These are phyloP conservation scores for Monodelphis domestica DNA, from an alignment of 2,797 vertebrate genomes.

Conservation along the genomic window DNA sequence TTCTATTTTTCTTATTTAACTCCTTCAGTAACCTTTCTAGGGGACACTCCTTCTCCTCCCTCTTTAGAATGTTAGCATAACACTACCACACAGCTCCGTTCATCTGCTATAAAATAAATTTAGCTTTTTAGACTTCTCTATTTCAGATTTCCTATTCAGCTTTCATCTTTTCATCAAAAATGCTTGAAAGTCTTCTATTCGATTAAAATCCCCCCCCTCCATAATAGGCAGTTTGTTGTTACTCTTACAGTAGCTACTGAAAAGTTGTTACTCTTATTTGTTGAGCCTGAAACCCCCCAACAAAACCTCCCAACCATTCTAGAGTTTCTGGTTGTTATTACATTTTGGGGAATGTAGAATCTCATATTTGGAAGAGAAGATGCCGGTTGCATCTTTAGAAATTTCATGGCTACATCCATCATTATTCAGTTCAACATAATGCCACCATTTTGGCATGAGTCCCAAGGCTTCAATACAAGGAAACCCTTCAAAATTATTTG, in stretches of 20 bases:
- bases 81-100: background rate
- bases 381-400: background rate
- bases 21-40: background rate
- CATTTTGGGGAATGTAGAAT: background rate
- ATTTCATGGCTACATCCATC: background rate
- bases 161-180: background rate
- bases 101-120: background rate
- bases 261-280: background rate
- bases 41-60: background rate
- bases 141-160: background rate
- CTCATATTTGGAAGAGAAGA: background rate
- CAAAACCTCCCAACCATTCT: background rate
- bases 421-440: slow-evolving; percentile 28
- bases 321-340: background rate
- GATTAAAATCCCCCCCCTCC: background rate
- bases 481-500: background rate
- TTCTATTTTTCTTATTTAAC: background rate
- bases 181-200: background rate
- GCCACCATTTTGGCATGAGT: background rate
- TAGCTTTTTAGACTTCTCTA: background rate
- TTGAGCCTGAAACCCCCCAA: background rate
- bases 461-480: background rate
- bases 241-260: background rate
- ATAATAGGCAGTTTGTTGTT: background rate
- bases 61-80: background rate